Conservation (phyloP, 2,113 vertebrate species). For the Hippocampus abdominalis region DNA sequence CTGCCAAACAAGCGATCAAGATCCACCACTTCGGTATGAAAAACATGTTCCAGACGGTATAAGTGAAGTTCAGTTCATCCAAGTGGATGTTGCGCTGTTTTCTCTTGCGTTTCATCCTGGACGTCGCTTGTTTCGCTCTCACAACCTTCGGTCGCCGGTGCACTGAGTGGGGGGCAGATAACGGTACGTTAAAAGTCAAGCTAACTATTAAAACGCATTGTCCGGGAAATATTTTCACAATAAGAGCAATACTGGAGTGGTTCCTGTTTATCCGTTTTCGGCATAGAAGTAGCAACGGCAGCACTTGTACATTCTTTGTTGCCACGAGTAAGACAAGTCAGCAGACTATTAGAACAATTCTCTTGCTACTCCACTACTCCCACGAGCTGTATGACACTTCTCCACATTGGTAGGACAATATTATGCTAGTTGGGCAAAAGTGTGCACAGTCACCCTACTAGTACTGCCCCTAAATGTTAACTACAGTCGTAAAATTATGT, state of each 20-base stretch:
- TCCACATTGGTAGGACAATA: not conserved
- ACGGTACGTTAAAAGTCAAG: conserved; percentile 30
- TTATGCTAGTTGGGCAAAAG: no score
- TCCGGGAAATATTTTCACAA: conserved; percentile 3
- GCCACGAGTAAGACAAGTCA: no score
- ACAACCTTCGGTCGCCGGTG: not conserved
- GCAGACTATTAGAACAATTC: no score
- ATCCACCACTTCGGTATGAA: conserved; percentile 42
- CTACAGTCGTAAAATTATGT: no score
- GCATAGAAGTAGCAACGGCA: not conserved
- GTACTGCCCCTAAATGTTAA: no score
- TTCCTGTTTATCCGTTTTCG: no score
- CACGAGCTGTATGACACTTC: not conserved
- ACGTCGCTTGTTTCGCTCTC: not conserved
- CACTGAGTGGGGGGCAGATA: conserved; percentile 5
- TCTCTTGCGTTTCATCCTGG: conserved; percentile 28
- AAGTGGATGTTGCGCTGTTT: conserved; percentile 1
- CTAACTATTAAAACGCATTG: not conserved
- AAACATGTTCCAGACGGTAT: conserved; percentile 31
- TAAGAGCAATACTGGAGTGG: not conserved
- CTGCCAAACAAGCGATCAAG: conserved; percentile 45
- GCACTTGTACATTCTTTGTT: not conserved
- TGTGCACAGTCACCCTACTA: no score
- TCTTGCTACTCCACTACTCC: no score
- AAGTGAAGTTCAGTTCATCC: not conserved